Conservation (phyloP, 2,888 invertebrate species). For the Poecilobothrus nobilitatus region DNA sequence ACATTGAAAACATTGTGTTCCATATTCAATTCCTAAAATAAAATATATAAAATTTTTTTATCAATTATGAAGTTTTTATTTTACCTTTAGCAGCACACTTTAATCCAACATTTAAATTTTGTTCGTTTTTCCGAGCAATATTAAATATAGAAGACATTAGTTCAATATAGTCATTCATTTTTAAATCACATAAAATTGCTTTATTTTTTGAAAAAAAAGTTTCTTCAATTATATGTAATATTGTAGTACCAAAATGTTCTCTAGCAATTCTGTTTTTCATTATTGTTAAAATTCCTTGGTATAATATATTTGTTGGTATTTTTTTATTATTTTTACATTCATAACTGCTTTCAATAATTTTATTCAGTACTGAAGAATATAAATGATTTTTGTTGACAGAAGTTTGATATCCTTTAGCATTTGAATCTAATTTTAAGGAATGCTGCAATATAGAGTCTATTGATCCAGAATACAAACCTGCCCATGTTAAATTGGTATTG, state of each 20-base stretch:
- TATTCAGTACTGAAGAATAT: not conserved
- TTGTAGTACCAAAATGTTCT: not conserved
- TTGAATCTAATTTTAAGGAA: not conserved
- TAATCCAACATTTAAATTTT: not conserved
- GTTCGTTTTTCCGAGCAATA: not conserved
- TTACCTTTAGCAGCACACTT: not conserved
- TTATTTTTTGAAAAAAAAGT: not conserved
- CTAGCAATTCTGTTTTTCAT: not conserved
- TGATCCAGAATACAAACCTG: not conserved
- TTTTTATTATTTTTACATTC: not conserved
- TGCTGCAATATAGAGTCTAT: not conserved
- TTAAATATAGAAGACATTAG: not conserved
- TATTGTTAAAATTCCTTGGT: conserved; percentile 2
- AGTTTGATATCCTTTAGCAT: not conserved
- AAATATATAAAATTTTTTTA: too few species aligned
- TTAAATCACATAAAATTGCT: not conserved
- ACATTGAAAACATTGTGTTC: not conserved
- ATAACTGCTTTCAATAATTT: not conserved
- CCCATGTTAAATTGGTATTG: not conserved
- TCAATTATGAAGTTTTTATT: too few species aligned
- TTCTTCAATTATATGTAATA: not conserved
- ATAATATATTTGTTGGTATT: not conserved
- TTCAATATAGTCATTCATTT: not conserved
- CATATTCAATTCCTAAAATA: not conserved
- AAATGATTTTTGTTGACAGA: not conserved